phyloP scores from a whole-genome alignment of 2,888 invertebrate species.

The Gastrophysa polygoni region DNA sequence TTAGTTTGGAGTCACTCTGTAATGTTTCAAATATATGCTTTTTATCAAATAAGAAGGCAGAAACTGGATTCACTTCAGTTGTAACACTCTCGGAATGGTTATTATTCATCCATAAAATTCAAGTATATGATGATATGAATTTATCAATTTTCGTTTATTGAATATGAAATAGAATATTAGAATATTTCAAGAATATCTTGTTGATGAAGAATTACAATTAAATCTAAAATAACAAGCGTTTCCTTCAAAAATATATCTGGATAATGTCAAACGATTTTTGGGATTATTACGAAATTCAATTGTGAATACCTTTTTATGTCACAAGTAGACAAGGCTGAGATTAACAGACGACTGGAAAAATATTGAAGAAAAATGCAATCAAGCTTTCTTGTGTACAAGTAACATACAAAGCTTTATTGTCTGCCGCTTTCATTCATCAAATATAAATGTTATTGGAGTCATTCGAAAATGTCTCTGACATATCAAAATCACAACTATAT shows the following conservation, averaged over 20 bases:
- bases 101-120: too few species aligned
- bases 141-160: too few species aligned
- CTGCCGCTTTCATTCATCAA: neutral
- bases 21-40: too few species aligned
- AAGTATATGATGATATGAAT: too few species aligned
- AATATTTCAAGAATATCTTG: conserved; percentile 11
- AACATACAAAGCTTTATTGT: neutral
- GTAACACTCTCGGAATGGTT: too few species aligned
- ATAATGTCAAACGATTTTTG: conserved; percentile 25
- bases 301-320: neutral
- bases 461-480: neutral
- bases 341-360: too few species aligned
- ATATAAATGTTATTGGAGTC: neutral
- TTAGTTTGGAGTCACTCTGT: too few species aligned
- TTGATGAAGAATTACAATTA: conserved; percentile 7
- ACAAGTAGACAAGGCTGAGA: too few species aligned
- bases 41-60: too few species aligned
- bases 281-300: neutral
- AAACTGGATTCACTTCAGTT: too few species aligned
- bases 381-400: too few species aligned
- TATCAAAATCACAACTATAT: neutral
- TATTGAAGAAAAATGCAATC: too few species aligned
- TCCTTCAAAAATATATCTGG: conserved; percentile 46
- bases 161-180: neutral
- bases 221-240: conserved; percentile 41